These are phyloP conservation scores for Poecilus cupreus DNA, from an alignment of 2,888 invertebrate genomes.

Conservation along the genomic window DNA sequence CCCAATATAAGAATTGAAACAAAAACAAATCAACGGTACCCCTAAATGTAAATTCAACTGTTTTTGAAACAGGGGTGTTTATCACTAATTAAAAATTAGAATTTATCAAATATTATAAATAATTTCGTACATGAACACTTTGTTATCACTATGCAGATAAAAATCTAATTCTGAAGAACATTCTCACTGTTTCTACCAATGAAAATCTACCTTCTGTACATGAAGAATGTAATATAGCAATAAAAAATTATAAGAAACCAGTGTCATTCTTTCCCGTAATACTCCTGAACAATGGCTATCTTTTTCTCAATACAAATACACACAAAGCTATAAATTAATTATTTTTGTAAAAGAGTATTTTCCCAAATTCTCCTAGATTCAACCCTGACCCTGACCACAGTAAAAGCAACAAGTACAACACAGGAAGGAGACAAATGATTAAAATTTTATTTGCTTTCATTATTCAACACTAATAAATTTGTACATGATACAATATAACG, in stretches of 20 bases:
- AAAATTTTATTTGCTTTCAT: too few relatives aligned
- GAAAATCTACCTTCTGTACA: constrained; percentile 37
- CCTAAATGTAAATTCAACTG: neutral
- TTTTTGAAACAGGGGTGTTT: constrained; percentile 22
- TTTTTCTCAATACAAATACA: too few relatives aligned
- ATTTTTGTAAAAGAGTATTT: too few relatives aligned
- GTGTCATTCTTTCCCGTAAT: neutral
- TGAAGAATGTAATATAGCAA: constrained; percentile 41
- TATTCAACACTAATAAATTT: too few relatives aligned
- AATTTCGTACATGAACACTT: constrained; percentile 32
- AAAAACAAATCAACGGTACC: constrained; percentile 15
- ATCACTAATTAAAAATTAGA: constrained; percentile 14
- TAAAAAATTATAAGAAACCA: neutral
- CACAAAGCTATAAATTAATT: too few relatives aligned
- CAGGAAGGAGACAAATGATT: too few relatives aligned
- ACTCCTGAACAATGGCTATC: too few relatives aligned
- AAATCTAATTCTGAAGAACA: constrained; percentile 15
- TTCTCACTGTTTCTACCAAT: constrained; percentile 34
- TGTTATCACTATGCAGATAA: constrained; percentile 27
- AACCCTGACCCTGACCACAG: too few relatives aligned
- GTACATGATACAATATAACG: too few relatives aligned
- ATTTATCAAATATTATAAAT: neutral
- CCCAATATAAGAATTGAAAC: constrained; percentile 3
- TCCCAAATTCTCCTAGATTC: too few relatives aligned
- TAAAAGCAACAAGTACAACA: too few relatives aligned